Conservation (phyloP, 2,888 invertebrate species). For the Stenurella melanura region DNA sequence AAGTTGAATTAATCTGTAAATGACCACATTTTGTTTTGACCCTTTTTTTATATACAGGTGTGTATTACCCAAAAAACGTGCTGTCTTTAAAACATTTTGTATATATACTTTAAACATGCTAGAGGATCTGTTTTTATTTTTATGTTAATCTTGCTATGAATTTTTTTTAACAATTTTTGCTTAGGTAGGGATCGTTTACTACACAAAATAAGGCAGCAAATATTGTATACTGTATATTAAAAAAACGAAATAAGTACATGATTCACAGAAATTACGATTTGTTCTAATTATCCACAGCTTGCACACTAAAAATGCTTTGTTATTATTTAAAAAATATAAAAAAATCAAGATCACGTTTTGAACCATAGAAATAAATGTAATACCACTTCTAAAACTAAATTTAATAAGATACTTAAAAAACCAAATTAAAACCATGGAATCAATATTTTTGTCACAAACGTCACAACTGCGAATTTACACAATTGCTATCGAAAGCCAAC, state of each 20-base stretch:
- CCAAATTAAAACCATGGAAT: constrained; percentile 34
- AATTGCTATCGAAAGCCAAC: constrained; percentile 1
- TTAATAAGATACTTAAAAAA: constrained; percentile 25
- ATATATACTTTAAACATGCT: too few relatives aligned
- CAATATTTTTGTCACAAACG: constrained; percentile 24
- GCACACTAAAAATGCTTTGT: constrained; percentile 8
- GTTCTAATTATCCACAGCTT: background rate
- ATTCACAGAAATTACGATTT: constrained; percentile 17
- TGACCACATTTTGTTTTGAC: too few relatives aligned
- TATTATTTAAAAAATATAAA: background rate
- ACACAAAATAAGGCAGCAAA: background rate
- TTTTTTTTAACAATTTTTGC: too few relatives aligned
- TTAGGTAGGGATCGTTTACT: too few relatives aligned
- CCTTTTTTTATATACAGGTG: too few relatives aligned
- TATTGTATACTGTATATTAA: constrained; percentile 4
- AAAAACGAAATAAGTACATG: constrained; percentile 21
- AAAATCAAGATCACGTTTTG: background rate
- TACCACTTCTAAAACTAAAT: constrained; percentile 32
- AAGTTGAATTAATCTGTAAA: too few relatives aligned
- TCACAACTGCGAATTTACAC: constrained; percentile 33
- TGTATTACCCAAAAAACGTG: too few relatives aligned
- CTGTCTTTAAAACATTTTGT: too few relatives aligned
- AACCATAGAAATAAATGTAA: constrained; percentile 5
- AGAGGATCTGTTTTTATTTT: too few relatives aligned
- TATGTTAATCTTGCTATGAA: too few relatives aligned